These are phyloP conservation scores for Spea hammondii DNA, from an alignment of 2,797 vertebrate genomes.

Conservation along the genomic window DNA sequence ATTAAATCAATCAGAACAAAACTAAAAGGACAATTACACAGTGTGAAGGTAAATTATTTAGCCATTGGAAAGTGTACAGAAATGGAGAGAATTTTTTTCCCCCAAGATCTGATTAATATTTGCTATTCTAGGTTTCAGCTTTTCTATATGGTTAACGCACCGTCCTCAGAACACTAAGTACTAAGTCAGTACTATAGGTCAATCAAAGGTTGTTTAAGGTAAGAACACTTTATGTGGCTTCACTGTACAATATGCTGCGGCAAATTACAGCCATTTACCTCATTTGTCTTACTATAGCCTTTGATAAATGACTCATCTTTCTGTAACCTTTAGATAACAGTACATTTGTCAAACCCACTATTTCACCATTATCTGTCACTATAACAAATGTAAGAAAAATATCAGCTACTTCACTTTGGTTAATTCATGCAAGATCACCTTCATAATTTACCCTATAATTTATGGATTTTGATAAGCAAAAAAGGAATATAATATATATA, in stretches of 20 bases:
- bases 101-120: too few relatives aligned
- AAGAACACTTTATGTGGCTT: background rate
- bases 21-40: too few relatives aligned
- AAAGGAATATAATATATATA: background rate
- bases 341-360: slow-evolving; percentile 24
- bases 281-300: slow-evolving; percentile 16
- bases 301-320: slow-evolving; percentile 23
- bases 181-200: background rate
- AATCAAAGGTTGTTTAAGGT: slow-evolving; percentile 20
- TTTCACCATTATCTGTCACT: slow-evolving; percentile 20
- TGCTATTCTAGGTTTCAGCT: background rate
- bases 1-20: too few relatives aligned
- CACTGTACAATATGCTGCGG: background rate
- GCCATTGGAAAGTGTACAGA: too few relatives aligned
- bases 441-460: background rate
- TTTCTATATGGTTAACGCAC: background rate
- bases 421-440: slow-evolving; percentile 19
- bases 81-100: too few relatives aligned
- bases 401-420: background rate
- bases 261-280: slow-evolving; percentile 10
- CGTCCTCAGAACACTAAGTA: background rate
- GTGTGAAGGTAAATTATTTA: too few relatives aligned
- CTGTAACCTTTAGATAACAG: slow-evolving; percentile 23
- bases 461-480: background rate
- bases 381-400: slow-evolving; percentile 12